phyloP scores from a whole-genome alignment of 2,113 vertebrate genomes.

The Camelus dromedarius region DNA sequence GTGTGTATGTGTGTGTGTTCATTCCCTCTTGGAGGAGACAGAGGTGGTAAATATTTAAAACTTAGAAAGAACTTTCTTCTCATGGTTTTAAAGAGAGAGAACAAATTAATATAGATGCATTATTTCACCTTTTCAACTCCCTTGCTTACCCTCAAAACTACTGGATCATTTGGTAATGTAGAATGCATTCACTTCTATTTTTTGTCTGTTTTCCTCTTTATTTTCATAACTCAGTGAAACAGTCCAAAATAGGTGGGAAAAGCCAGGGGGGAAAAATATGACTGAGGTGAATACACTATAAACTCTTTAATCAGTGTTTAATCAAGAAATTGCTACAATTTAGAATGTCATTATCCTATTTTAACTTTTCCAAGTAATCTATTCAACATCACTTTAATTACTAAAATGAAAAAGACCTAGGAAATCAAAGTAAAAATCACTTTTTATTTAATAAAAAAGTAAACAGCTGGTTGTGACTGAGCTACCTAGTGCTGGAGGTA shows the following conservation, averaged over 20 bases:
- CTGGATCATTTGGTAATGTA: background rate
- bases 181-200: background rate
- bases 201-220: background rate
- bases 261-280: background rate
- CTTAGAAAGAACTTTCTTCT: slow-evolving; percentile 32
- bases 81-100: slow-evolving; percentile 1
- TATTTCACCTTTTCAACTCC: background rate
- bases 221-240: background rate
- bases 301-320: background rate
- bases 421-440: background rate
- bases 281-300: background rate
- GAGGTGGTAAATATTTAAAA: background rate
- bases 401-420: background rate
- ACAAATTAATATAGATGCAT: background rate
- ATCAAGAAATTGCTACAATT: slow-evolving; percentile 24
- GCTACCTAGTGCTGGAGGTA: background rate
- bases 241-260: background rate
- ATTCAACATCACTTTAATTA: slow-evolving; percentile 27
- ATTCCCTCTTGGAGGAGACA: background rate
- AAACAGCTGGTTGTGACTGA: background rate
- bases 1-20: background rate
- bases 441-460: background rate
- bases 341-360: background rate
- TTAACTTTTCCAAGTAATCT: slow-evolving; percentile 39
- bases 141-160: background rate